Evolutionary conservation across 2,797 vertebrate genomes (phyloP), one percentile per base, ranked within the genome.

Genomic region (Rousettus madagascariensis): DNA sequence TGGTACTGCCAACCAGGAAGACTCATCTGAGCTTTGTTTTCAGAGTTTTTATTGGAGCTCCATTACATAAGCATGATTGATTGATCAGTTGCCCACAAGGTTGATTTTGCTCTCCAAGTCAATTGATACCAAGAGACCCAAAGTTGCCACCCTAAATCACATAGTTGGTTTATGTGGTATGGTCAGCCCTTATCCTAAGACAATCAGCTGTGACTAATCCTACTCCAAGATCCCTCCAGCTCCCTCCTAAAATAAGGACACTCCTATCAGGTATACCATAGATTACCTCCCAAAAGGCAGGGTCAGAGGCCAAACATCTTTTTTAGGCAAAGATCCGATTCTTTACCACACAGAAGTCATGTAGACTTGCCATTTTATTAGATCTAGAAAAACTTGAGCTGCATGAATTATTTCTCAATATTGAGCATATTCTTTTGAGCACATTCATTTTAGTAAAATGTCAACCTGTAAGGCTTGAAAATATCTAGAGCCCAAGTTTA

Each of bases 381-480:
- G 49, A 49, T 49, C 15, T 49, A 55, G 1, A 43, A 51, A 69
- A 57, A n/a, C 24, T 49, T 63, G 69, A 94, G 41, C 88, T 91
- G 28, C 10, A 16, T 75, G 19, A 86, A 59, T 94, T 87, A 36
- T 55, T 91, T 92, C 69, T 77, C 19, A 89, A 41, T 90, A 28
- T 78, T n/a, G 24, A 92, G 10, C 53, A 74, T 57, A 68, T 84
- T 92, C n/a, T 33, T 82, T 84, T 68, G n/a, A 83, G 15, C 78
- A 80, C 24, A 79, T 71, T 95, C 33, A 28, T 93, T 95, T 85
- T 94, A 43, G n/a, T 91, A 91, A 86, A 84, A 80, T 78, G 16
- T 65, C 51, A 91, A 24, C 41, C 57, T 43, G 4, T 71, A 51
- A 90, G 46, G 9, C 59, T 88, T 10, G 57, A 92, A 94, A 77